Percentiles rank a stretch among this genome's conserved stretches.
Evolutionary conservation across 2,113 vertebrate genomes (phyloP).

Genomic region (Redunca redunca): DNA sequence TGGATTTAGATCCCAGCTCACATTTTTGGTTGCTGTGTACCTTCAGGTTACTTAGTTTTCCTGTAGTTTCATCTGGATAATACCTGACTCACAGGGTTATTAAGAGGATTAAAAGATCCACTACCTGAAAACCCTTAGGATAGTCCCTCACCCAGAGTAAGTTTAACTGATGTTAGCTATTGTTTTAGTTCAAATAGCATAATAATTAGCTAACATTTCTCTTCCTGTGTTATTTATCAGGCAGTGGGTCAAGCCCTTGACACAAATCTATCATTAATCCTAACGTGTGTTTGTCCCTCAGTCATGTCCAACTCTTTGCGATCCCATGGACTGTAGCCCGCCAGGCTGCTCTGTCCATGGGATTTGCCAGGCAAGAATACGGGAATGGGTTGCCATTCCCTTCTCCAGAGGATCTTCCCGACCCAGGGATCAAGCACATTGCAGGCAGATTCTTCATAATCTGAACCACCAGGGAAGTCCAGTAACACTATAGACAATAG

Average conservation of each 20-base stretch:
- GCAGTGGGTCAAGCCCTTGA: background rate
- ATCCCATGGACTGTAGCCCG: background rate
- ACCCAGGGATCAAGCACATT: background rate
- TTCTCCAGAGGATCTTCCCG: background rate
- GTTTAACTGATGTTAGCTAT: background rate
- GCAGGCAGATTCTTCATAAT: background rate
- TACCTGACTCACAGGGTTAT: background rate
- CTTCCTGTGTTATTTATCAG: background rate
- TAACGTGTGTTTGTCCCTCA: background rate
- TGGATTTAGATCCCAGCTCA: background rate
- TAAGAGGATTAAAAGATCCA: background rate
- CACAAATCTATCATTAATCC: background rate
- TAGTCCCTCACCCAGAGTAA: background rate
- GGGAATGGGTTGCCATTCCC: background rate
- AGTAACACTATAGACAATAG: background rate
- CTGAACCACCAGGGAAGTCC: background rate
- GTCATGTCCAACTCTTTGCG: background rate
- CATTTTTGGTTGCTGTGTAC: background rate
- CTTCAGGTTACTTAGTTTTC: background rate
- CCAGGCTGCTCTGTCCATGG: background rate
- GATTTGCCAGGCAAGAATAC: background rate
- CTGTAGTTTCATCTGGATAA: conserved; percentile 17
- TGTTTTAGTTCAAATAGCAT: background rate
- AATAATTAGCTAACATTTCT: conserved; percentile 22
- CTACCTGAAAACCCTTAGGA: background rate